Conservation (phyloP, 1,140 invertebrate genomes). For the Bombyx mori region DNA sequence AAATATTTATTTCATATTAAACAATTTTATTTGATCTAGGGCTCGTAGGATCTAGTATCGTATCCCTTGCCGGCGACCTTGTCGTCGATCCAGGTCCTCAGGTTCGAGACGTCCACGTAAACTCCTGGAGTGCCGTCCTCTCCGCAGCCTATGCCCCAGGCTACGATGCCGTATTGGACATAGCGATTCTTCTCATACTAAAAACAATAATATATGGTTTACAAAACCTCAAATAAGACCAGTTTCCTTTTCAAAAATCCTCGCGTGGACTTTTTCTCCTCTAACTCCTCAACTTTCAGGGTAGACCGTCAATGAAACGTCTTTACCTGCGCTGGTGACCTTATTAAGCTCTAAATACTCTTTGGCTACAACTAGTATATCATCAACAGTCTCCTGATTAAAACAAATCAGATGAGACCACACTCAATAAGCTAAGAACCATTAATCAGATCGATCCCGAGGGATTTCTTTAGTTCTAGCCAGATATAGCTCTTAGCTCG, state of each 20-base stretch:
- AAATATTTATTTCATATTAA: no score
- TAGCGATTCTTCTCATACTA: conserved; percentile 47
- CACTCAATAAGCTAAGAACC: no score
- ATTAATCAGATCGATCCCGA: no score
- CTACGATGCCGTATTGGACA: conserved; percentile 67
- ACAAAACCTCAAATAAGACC: neutral
- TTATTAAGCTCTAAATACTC: neutral
- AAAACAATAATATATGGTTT: neutral
- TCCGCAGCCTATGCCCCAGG: conserved; percentile 62
- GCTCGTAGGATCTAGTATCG: neutral
- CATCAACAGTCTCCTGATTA: no score
- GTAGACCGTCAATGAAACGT: neutral
- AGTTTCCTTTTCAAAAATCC: neutral
- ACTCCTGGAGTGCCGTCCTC: conserved; percentile 76
- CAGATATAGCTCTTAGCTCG: no score
- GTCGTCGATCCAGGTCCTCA: conserved; percentile 74
- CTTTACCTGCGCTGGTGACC: no score
- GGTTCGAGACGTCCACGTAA: conserved; percentile 76
- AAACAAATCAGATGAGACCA: no score
- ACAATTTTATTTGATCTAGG: no score
- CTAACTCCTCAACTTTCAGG: neutral
- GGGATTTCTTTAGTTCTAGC: no score
- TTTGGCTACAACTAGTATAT: no score
- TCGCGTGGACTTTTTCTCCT: neutral
- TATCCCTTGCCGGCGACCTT: conserved; percentile 32